Base-by-base conservation (phyloP, 2,797 vertebrate genomes). In the Enoplosus armatus region DNA sequence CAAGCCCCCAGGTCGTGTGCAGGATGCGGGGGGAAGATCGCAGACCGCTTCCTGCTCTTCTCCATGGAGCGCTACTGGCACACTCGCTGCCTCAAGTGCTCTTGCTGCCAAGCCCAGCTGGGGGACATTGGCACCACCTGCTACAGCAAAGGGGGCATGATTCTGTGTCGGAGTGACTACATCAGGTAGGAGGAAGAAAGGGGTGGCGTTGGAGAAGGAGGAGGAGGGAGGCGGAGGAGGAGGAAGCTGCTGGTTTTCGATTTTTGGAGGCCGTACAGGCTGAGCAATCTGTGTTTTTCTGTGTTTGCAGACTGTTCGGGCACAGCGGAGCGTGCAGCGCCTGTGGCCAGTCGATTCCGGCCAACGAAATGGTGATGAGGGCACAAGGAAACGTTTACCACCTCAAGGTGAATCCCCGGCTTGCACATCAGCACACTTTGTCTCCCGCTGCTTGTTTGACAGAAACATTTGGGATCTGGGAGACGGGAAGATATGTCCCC, bases 331-430 rank as follows among this genome's bases (percentile, higher is more conserved):
- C 95, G 3, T 96, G 96, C 92, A 94, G 90, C 10, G 93, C 96
- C 64, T 96, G 96, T 54, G 93, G 95, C 50, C 95, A 96, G 91
- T 96, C 95, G 6, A 96, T 96, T 85, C 95, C 96, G 6, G 94
- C 96, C 91, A 96, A 93, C n/a, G 96, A 96, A 76, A 95, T 96
- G 96, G 96, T 96, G 92, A 96, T 96, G 96, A 93, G 94, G 88
- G 94, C 95, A 15, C 96, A 96, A 87, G 95, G 95, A 77, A 96
- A 94, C 60, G 96, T 95, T 77, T 96, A 96, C 92, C 96, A 96
- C 91, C 94, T 96, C 61, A 96, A 96, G 95, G 96, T 96, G 85
- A 94, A 84, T 73, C 78, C 82, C 71, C 72, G 29, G 77, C 61
- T 37, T 59, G 63, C 72, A 59, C 79, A 68, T 84, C 67, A 61